These are phyloP conservation scores for Leptodirus hochenwartii DNA, from an alignment of 2,888 invertebrate species.

Conservation along the genomic window DNA sequence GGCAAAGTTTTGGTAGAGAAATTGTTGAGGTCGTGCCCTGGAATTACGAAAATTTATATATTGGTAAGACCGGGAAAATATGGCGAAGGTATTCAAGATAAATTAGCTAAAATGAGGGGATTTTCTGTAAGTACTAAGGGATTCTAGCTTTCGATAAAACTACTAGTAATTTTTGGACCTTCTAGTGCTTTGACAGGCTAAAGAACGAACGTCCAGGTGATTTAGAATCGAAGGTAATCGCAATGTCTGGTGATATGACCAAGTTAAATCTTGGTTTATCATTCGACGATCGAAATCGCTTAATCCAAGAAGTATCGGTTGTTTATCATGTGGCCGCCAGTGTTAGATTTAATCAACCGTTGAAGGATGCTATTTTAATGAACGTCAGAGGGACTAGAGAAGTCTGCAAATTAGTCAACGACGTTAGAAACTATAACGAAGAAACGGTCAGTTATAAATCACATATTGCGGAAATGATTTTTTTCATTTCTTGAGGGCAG, in stretches of 20 bases:
- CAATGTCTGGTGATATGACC: constrained; percentile 42
- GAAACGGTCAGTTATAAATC: too few relatives aligned
- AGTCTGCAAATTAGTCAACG: constrained; percentile 37
- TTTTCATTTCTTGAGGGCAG: constrained; percentile 19
- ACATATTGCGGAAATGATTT: not conserved
- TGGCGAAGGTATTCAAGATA: constrained; percentile 40
- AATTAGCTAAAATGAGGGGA: constrained; percentile 39
- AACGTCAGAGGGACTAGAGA: constrained; percentile 50
- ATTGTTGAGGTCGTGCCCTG: constrained; percentile 62
- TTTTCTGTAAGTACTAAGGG: constrained; percentile 32
- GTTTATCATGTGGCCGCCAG: constrained; percentile 68
- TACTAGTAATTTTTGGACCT: not conserved
- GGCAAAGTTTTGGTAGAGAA: constrained; percentile 85
- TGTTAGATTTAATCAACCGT: constrained; percentile 64
- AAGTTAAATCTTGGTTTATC: constrained; percentile 16
- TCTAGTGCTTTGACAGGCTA: constrained; percentile 37
- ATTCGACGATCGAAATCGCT: constrained; percentile 3
- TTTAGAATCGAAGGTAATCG: constrained; percentile 39
- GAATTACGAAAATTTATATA: constrained; percentile 54
- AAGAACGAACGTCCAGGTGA: constrained; percentile 34
- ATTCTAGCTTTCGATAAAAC: constrained; percentile 8
- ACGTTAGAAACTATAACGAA: too few relatives aligned
- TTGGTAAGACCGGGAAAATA: constrained; percentile 59
- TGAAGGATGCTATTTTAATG: constrained; percentile 41
- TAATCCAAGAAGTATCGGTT: constrained; percentile 31